Percentiles rank a stretch among this genome's conserved stretches.
Conservation (phyloP, 2,888 invertebrate genomes). For the Metallyticus violacea region DNA sequence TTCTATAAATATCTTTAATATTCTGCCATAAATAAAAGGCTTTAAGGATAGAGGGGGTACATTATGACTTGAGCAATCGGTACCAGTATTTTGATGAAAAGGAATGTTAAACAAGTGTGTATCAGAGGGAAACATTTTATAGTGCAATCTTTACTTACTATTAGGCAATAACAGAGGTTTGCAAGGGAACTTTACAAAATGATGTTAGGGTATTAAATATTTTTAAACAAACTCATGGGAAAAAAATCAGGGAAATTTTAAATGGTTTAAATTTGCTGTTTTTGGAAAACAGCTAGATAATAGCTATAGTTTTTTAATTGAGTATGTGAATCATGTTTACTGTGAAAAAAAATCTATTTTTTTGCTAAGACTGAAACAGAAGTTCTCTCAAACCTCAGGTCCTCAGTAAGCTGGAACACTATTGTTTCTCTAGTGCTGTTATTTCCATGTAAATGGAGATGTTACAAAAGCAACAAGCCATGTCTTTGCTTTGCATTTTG, state of each 20-base stretch:
- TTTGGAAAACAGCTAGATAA: background rate
- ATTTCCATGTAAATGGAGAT: background rate
- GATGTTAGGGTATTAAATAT: background rate
- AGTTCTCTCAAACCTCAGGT: background rate
- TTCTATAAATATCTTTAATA: background rate
- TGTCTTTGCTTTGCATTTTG: slow-evolving; percentile 2
- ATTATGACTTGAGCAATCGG: background rate
- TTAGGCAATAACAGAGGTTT: background rate
- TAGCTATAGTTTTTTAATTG: slow-evolving; percentile 4
- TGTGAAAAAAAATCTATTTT: background rate
- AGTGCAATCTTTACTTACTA: background rate
- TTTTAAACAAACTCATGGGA: slow-evolving; percentile 5
- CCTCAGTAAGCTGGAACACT: background rate
- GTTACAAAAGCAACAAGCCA: background rate
- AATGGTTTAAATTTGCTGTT: background rate
- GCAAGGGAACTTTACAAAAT: background rate
- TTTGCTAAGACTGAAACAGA: slow-evolving; percentile 1
- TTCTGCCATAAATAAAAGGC: too few species aligned
- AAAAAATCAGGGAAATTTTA: slow-evolving; percentile 6
- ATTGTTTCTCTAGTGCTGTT: background rate
- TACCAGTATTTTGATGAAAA: background rate
- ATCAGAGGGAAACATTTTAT: background rate
- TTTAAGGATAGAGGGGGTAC: too few species aligned
- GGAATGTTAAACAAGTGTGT: background rate
- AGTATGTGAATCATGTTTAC: background rate